phyloP scores from a whole-genome alignment of 2,113 vertebrate genomes.

The Danio rerio region DNA sequence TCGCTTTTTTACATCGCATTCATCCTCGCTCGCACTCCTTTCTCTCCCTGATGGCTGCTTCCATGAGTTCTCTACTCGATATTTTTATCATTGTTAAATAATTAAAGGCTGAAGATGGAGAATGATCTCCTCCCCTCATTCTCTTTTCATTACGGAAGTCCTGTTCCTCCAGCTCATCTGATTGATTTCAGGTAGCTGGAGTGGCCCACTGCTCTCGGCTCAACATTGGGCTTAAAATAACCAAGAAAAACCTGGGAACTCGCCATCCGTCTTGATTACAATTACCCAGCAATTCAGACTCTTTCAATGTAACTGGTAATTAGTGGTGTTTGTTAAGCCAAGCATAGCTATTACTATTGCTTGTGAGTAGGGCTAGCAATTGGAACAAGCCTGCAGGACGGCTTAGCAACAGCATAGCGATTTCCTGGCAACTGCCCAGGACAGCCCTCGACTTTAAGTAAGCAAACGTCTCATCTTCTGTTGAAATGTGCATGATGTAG shows the following conservation, averaged over 20 bases:
- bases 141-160: constrained; percentile 47
- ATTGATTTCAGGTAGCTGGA: constrained; percentile 38
- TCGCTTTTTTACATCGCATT: constrained; percentile 46
- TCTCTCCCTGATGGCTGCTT: constrained; percentile 31
- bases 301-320: background rate
- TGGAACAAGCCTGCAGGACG: background rate
- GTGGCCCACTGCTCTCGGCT: constrained; percentile 5
- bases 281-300: constrained; percentile 17
- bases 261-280: constrained; percentile 1
- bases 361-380: background rate
- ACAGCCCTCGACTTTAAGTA: background rate
- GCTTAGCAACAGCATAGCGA: background rate
- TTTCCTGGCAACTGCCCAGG: background rate
- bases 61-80: constrained; percentile 48
- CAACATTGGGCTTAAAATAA: constrained; percentile 36
- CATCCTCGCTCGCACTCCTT: constrained; percentile 16
- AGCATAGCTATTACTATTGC: background rate
- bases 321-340: constrained; percentile 3
- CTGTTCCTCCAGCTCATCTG: constrained; percentile 15
- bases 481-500: background rate
- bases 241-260: background rate
- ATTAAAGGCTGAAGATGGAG: constrained; percentile 50
- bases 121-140: constrained; percentile 54
- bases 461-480: background rate
- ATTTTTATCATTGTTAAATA: constrained; percentile 60